Percentiles rank a stretch among this genome's conserved stretches.
These are phyloP conservation scores for Cosmopolites sordidus DNA, from an alignment of 2,888 invertebrate species.

Conservation along the genomic window DNA sequence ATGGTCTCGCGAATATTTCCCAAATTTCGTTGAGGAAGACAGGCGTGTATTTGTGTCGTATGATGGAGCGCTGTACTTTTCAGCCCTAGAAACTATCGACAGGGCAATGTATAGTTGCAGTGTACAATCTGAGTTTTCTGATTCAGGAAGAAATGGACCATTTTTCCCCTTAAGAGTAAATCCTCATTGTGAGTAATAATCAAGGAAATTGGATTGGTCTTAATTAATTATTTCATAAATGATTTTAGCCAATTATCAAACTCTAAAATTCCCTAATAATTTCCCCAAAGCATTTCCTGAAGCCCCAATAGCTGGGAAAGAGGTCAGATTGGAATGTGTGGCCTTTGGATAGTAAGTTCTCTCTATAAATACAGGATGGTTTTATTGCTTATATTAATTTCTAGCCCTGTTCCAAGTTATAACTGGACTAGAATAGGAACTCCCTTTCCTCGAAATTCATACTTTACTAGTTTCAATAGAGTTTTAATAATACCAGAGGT, in stretches of 20 bases:
- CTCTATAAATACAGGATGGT: neutral
- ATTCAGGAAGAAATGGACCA: slow-evolving; percentile 85
- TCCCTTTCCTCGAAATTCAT: slow-evolving; percentile 69
- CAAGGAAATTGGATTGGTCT: neutral
- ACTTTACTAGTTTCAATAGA: slow-evolving; percentile 72
- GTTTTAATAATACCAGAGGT: slow-evolving; percentile 83
- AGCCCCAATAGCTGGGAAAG: slow-evolving; percentile 84
- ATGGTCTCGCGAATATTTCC: slow-evolving; percentile 87
- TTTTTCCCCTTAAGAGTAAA: slow-evolving; percentile 78
- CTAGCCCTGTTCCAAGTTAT: slow-evolving; percentile 81
- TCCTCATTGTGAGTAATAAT: slow-evolving; percentile 63
- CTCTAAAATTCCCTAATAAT: slow-evolving; percentile 87
- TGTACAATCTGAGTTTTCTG: slow-evolving; percentile 82
- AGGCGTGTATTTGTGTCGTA: slow-evolving; percentile 87
- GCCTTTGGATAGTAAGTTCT: slow-evolving; percentile 86
- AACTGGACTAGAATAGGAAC: slow-evolving; percentile 81
- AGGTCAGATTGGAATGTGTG: slow-evolving; percentile 89
- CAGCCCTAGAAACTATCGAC: slow-evolving; percentile 87
- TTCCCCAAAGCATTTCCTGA: slow-evolving; percentile 96
- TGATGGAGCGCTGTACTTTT: slow-evolving; percentile 93
- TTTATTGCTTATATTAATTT: slow-evolving; percentile 26
- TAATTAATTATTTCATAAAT: neutral
- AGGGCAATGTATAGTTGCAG: slow-evolving; percentile 87
- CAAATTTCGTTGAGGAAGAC: slow-evolving; percentile 91
- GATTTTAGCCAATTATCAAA: slow-evolving; percentile 74